Evolutionary conservation across 2,113 vertebrate species (phyloP).

Genomic region (Salvelinus sp.): DNA sequence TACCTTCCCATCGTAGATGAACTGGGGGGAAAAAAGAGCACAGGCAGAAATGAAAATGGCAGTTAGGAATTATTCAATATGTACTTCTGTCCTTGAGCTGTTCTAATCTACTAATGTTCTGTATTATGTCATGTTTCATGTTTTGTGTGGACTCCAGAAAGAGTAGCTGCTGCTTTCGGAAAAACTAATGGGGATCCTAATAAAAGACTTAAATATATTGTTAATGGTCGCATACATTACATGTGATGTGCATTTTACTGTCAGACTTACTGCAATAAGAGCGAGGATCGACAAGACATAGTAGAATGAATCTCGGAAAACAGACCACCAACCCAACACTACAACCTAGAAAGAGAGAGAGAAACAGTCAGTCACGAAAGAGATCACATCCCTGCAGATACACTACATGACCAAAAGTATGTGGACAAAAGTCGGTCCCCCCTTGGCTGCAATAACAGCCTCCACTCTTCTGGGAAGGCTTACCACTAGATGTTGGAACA

Average conservation of each 20-base stretch:
- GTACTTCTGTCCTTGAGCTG: too few relatives aligned
- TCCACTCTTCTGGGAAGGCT: too few relatives aligned
- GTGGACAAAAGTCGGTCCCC: too few relatives aligned
- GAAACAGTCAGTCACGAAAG: background rate
- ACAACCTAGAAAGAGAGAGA: constrained; percentile 80
- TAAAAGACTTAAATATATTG: background rate
- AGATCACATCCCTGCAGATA: too few relatives aligned
- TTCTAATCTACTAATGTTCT: too few relatives aligned
- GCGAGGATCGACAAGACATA: constrained; percentile 88
- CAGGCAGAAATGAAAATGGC: background rate
- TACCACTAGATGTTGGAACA: too few relatives aligned
- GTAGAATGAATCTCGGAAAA: constrained; percentile 92
- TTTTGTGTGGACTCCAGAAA: too few relatives aligned
- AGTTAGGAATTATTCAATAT: background rate
- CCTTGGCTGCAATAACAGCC: too few relatives aligned
- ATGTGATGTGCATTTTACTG: background rate
- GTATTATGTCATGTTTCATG: too few relatives aligned
- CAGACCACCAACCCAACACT: constrained; percentile 88
- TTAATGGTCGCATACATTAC: background rate
- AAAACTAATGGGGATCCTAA: too few relatives aligned
- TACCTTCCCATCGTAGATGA: constrained; percentile 95
- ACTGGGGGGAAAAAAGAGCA: constrained; percentile 71
- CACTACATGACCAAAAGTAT: too few relatives aligned
- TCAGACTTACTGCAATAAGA: constrained; percentile 88
- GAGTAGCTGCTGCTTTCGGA: too few relatives aligned